phyloP scores from a whole-genome alignment of 2,797 vertebrate species.

The Gallinago stenura region DNA sequence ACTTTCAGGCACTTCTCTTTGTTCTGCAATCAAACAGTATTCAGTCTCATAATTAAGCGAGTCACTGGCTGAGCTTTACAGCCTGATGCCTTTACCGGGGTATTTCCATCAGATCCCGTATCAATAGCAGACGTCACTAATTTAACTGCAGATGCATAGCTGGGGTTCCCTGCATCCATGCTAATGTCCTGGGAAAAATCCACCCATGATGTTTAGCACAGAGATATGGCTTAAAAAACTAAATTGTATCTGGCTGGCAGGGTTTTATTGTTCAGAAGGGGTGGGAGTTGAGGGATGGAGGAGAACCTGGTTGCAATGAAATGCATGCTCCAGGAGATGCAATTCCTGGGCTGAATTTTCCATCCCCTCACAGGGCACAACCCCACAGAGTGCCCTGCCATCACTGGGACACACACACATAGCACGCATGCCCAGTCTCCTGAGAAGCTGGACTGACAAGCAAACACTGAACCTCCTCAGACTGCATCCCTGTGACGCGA shows the following conservation, averaged over 20 bases:
- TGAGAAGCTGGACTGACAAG: neutral
- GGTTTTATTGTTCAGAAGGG: neutral
- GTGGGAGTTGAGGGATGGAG: neutral
- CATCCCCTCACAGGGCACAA: neutral
- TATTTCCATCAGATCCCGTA: neutral
- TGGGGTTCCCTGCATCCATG: neutral
- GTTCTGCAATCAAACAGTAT: neutral
- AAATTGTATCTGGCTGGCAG: neutral
- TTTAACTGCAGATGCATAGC: neutral
- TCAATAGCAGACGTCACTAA: neutral
- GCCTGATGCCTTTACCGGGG: neutral
- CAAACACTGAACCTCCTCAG: neutral
- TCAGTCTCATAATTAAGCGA: neutral
- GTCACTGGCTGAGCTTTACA: neutral
- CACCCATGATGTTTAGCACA: rapidly evolving
- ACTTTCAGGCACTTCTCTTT: neutral
- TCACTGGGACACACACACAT: rapidly evolving
- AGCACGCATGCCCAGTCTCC: rapidly evolving
- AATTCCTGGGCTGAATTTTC: neutral
- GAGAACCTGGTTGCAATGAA: neutral
- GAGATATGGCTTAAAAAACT: neutral
- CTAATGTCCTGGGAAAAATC: neutral
- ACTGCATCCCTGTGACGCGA: neutral
- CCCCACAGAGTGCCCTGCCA: neutral
- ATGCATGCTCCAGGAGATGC: rapidly evolving